Base-by-base conservation (phyloP, 2,888 invertebrate genomes). In the Uropetala carovei region DNA sequence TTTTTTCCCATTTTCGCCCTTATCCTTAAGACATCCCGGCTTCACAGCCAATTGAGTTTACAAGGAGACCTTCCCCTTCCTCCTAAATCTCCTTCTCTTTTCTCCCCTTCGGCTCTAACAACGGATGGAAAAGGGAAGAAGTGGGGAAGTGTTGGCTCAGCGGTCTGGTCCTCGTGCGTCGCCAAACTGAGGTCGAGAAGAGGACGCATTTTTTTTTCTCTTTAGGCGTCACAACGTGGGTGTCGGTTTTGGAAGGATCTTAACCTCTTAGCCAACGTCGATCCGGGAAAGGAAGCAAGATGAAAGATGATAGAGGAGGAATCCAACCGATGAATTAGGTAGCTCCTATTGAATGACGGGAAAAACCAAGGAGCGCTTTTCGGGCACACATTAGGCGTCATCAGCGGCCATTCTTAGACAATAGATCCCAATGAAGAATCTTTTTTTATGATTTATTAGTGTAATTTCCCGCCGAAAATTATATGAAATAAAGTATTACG, bases 41-140 rank as follows among this genome's bases (percentile, higher is more conserved):
- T 86, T 86, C 89, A 18, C 89, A 64, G 60, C 22, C 89, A 89
- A 89, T 89, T 89, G 60, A 89, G 60, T 89, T 89, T 89, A 89
- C 89, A 89, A 89, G 89, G 89, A 75, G 64, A 27, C 60, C 16
- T 64, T 8, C 57, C 22, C 22, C 27, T 56, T n/a, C 57, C 7
- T 13, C 43, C 43, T 5, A 43, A 43, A 43, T 43, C 43, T 43
- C 22, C 75, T 27, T 75, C 22, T 75, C 75, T 11, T 75, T n/a
- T n/a, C n/a, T 27, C 75, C n/a, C 75, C 75, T n/a, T 64, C 64
- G 64, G 43, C 64, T n/a, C 18, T 18, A 13, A 43, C 27, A 43
- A n/a, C n/a, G 56, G 83, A 43, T 56, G 83, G n/a, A 30, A 18
- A 43, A 43, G 83, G 18, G 43, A 16, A 16, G 83, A 18, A 56